Percentiles rank a stretch among this genome's conserved stretches.
These are phyloP conservation scores for Drosophila mayaguana DNA, from an alignment of 2,888 invertebrate species.

Conservation along the genomic window DNA sequence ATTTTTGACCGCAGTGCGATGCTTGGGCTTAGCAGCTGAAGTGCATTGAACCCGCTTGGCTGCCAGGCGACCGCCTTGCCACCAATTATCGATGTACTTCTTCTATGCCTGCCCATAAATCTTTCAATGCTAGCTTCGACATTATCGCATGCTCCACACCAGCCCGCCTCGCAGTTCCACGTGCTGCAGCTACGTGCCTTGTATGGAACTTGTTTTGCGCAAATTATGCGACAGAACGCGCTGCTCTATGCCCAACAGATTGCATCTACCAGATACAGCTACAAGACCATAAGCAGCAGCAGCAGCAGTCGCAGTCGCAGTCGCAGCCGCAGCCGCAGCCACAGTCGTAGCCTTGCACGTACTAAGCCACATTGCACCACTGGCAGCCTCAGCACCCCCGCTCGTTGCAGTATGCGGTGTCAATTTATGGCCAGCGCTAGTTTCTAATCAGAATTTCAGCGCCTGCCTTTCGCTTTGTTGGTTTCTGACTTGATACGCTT, in stretches of 20 bases:
- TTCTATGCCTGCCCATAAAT: slow-evolving; percentile 62
- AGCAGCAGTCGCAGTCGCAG: slow-evolving; percentile 30
- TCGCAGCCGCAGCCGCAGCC: slow-evolving; percentile 13
- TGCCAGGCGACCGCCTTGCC: neutral
- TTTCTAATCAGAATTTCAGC: slow-evolving; percentile 64
- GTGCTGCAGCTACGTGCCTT: slow-evolving; percentile 43
- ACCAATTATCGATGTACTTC: slow-evolving; percentile 34
- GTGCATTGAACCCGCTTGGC: slow-evolving; percentile 54
- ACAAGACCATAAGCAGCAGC: slow-evolving; percentile 51
- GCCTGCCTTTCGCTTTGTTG: slow-evolving; percentile 40
- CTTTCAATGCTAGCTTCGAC: slow-evolving; percentile 65
- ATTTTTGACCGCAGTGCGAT: slow-evolving; percentile 23
- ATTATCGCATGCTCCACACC: slow-evolving; percentile 52
- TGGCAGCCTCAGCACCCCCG: slow-evolving; percentile 4
- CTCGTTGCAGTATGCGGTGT: slow-evolving; percentile 46
- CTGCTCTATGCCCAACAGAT: slow-evolving; percentile 62
- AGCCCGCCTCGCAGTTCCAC: neutral
- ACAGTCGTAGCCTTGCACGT: slow-evolving; percentile 46
- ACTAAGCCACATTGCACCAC: slow-evolving; percentile 17
- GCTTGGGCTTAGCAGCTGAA: slow-evolving; percentile 6
- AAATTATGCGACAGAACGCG: slow-evolving; percentile 71
- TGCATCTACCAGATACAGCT: slow-evolving; percentile 59
- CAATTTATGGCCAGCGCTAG: slow-evolving; percentile 69
- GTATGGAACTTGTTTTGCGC: slow-evolving; percentile 60
- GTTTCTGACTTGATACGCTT: slow-evolving; percentile 33